Percentiles rank a stretch among this genome's conserved stretches.
Conservation (phyloP, 2,888 invertebrate species). For the Dolomedes plantarius region DNA sequence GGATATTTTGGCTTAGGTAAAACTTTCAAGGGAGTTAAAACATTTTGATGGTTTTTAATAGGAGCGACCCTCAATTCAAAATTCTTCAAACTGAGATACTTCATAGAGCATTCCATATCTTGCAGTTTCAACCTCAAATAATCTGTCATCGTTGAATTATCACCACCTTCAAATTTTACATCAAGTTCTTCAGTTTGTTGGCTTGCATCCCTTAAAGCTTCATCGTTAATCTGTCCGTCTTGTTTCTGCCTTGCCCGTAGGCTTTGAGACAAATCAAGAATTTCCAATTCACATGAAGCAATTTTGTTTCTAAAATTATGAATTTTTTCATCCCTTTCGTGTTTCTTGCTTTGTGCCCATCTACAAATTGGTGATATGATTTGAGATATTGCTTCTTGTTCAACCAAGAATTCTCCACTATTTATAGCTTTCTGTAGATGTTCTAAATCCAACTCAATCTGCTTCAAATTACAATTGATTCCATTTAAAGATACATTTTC, state of each 20-base stretch:
- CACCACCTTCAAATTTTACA: background rate
- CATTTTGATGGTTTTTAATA: background rate
- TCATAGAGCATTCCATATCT: background rate
- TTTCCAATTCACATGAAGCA: background rate
- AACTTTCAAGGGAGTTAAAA: background rate
- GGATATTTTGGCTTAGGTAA: background rate
- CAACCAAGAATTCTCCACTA: background rate
- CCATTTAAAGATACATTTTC: background rate
- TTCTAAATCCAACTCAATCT: background rate
- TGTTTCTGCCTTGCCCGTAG: background rate
- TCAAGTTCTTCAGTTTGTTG: background rate
- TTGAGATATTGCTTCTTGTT: background rate
- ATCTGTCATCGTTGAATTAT: background rate
- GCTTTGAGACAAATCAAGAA: background rate
- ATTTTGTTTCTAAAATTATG: background rate
- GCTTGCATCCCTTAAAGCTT: background rate
- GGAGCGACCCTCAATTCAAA: background rate
- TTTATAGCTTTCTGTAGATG: background rate
- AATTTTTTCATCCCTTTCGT: background rate
- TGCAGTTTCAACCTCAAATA: background rate
- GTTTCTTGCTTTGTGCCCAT: background rate
- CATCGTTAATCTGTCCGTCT: too few species aligned
- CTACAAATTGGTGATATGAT: background rate
- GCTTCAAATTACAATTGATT: background rate
- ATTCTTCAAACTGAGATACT: background rate